Evolutionary conservation across 2,797 vertebrate species (phyloP), one percentile per base, ranked within the genome.

Genomic region (Xiphophorus birchmanni): DNA sequence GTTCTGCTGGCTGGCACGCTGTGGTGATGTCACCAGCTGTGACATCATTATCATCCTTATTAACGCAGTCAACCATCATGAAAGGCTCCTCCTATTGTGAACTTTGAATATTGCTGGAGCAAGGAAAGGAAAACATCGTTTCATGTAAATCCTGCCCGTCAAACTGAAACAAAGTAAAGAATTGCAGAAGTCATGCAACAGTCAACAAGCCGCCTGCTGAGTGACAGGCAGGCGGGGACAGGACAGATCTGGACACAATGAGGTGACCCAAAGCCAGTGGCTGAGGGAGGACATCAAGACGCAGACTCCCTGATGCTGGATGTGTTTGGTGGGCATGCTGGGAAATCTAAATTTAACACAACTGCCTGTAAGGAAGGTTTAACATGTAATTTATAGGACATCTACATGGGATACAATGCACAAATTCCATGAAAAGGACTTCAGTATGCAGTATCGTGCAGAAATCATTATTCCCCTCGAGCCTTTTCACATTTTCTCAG

Each of bases 21-120:
- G 90, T 87, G 91, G 94, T 92, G 92, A 92, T 93, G 91, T 93
- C 93, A 95, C 91, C 91, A 87, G 86, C 88, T 84, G 84, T 91
- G 92, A 93, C 92, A 93, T 93, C 91, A 91, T 92, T 89, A 92
- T 94, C 89, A 88, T 86, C 87, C 90, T 91, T 86, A 94, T 92
- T 92, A 93, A 89, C 40, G 71, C 78, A 73, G 75, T 90, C 90
- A 89, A 82, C 82, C 87, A 87, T 86, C 86, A 90, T 89, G 77
- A 90, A 90, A 88, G 91, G 75, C 85, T 83, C 84, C 82, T 90
- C 82, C 86, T 90, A 91, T 89, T 86, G 87, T 91, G 86, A 88
- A 90, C 86, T 91, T 88, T 78, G 79, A 89, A 80, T 81, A 77
- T 74, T 78, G 76, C 40, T 23, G 50, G 47, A 74, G 73, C 26